Base-by-base conservation (phyloP, 2,797 vertebrate species). In the Tangara arthus region DNA sequence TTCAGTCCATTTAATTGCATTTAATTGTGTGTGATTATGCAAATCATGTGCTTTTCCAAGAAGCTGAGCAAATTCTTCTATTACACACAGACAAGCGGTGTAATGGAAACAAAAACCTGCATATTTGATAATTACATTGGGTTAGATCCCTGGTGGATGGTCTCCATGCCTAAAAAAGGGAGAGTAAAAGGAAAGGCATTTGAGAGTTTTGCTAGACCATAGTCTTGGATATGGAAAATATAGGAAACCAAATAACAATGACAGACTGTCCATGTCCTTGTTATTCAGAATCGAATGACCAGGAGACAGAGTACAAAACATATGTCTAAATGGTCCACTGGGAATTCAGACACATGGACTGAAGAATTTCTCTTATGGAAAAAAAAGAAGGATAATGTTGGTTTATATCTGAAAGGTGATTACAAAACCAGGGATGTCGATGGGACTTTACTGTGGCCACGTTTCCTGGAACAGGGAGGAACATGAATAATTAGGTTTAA, bases 221-320 rank as follows among this genome's bases (percentile, higher is more conserved):
- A 24, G 28, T 37, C 11, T 63, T 66, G 26, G 15, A 12, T 27
- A 49, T 56, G n/a, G 37, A 39, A 64, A n/a, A 46, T 16, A 14
- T 2, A 56, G 70, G 35, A 81, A 47, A 17, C 4, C 77, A 72
- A 47, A 22, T 41, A 72, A 32, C 19, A 50, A 5, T 19, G 16
- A 5, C 4, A 82, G 53, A 66, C n/a, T 1, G 2, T 22, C n/a
- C 4, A 1, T 61, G 47, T 56, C 44, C 15, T 41, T 4, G 1
- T 27, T 76, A 26, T 30, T 82, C 27, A 49, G 35, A 52, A 66
- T 34, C 46, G 26, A 78, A 47, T 37, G 42, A 27, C 7, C 12
- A 44, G 17, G 50, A 87, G 52, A 47, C 28, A 89, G 52, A 66
- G 26, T 9, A 77, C 41, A 66, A 84, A 89, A 56, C 4, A 2